Percentiles rank a stretch among this genome's conserved stretches.
These are phyloP conservation scores for Drosophila birchii DNA, from an alignment of 2,888 invertebrate genomes.

Conservation along the genomic window DNA sequence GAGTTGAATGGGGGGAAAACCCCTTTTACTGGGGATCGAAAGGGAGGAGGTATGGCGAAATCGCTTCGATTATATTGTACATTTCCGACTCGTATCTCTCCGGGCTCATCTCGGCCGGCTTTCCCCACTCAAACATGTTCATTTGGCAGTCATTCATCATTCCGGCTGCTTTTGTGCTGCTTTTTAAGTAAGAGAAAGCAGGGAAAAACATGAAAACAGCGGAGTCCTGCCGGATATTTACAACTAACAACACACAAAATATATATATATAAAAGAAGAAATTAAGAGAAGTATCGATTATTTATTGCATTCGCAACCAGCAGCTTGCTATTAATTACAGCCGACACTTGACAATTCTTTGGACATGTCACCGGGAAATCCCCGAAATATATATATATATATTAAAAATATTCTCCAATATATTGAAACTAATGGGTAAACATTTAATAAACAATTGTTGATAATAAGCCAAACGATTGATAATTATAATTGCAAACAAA, in stretches of 20 bases:
- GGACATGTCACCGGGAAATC: too few relatives aligned
- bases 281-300: conserved; percentile 33
- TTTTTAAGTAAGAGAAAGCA: not conserved
- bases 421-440: not conserved
- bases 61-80: conserved; percentile 36
- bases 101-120: conserved; percentile 26
- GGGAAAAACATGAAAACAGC: conserved; percentile 12
- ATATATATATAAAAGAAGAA: not conserved
- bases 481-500: not conserved
- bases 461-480: not conserved
- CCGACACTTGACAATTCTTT: conserved; percentile 26
- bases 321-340: conserved; percentile 32
- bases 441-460: not conserved
- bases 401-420: not conserved
- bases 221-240: conserved; percentile 18
- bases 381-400: too few relatives aligned
- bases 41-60: not conserved
- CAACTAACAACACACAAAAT: conserved; percentile 15
- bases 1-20: conserved; percentile 6
- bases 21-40: conserved; percentile 8
- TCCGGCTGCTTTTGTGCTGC: conserved; percentile 45
- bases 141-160: conserved; percentile 73
- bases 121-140: conserved; percentile 56
- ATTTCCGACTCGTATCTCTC: conserved; percentile 23
- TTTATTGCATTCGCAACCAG: conserved; percentile 36